Percentiles rank a stretch among this genome's conserved stretches.
Evolutionary conservation across 2,888 invertebrate species (phyloP).

Genomic region (Spisula subtruncata): DNA sequence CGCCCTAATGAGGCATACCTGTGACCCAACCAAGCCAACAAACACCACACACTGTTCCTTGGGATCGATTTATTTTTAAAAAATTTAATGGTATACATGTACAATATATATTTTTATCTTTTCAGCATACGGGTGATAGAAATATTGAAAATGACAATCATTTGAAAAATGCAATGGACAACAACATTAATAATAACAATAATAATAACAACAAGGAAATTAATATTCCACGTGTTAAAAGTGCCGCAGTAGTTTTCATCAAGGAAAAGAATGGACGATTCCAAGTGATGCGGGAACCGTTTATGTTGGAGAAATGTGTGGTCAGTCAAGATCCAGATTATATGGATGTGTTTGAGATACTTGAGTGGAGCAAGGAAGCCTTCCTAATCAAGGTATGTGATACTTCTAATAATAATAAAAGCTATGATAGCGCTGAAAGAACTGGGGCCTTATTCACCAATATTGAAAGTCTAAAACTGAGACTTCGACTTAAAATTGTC

Average conservation of each 20-base stretch:
- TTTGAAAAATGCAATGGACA: slow-evolving; percentile 5
- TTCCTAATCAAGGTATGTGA: slow-evolving; percentile 95
- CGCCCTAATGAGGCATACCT: too few species aligned
- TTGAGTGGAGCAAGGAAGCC: slow-evolving; percentile 97
- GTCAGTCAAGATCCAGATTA: slow-evolving; percentile 96
- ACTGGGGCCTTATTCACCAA: too few species aligned
- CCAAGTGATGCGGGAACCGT: slow-evolving; percentile 94
- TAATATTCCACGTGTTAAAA: slow-evolving; percentile 91
- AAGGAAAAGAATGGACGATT: slow-evolving; percentile 96
- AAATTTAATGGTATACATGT: too few species aligned
- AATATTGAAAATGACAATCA: slow-evolving; percentile 41
- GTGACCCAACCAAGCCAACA: too few species aligned
- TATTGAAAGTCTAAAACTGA: too few species aligned
- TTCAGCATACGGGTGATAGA: slow-evolving; percentile 45
- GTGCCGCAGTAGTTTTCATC: slow-evolving; percentile 95
- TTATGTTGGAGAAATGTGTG: slow-evolving; percentile 96
- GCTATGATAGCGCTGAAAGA: too few species aligned
- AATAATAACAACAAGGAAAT: slow-evolving; percentile 56
- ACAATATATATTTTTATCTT: neutral
- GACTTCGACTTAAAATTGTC: too few species aligned
- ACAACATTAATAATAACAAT: slow-evolving; percentile 42
- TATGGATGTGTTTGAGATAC: slow-evolving; percentile 98
- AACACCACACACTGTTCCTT: too few species aligned
- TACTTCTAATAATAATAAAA: too few species aligned
- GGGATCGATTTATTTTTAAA: too few species aligned